Conservation (phyloP, 2,888 invertebrate genomes). For the Macroteleia sp. region DNA sequence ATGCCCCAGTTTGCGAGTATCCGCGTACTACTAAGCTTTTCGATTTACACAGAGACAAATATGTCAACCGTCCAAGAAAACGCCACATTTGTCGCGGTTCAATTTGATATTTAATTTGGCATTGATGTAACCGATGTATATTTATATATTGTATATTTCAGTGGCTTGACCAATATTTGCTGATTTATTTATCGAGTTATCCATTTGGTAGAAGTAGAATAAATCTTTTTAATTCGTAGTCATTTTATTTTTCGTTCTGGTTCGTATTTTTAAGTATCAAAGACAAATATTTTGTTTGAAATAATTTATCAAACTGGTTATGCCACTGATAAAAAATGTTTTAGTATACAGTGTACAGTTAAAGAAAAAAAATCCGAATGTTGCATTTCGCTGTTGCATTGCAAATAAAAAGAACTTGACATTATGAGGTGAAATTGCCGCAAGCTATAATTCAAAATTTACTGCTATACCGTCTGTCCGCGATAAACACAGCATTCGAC, state of each 20-base stretch:
- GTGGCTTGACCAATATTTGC: slow-evolving; percentile 50
- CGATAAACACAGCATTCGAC: slow-evolving; percentile 61
- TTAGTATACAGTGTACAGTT: slow-evolving; percentile 36
- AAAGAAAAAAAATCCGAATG: slow-evolving; percentile 2
- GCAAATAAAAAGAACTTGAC: slow-evolving; percentile 2
- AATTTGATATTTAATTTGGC: slow-evolving; percentile 43
- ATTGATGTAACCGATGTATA: slow-evolving; percentile 21
- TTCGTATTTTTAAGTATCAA: not conserved
- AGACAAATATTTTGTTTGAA: slow-evolving; percentile 13
- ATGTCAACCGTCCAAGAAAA: slow-evolving; percentile 31
- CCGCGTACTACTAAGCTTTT: slow-evolving; percentile 23
- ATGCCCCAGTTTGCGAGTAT: slow-evolving; percentile 39
- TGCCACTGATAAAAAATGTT: slow-evolving; percentile 43
- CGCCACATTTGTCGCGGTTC: slow-evolving; percentile 24
- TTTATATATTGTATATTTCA: slow-evolving; percentile 27
- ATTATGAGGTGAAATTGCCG: slow-evolving; percentile 32
- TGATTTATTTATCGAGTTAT: slow-evolving; percentile 7
- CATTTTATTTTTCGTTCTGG: not conserved
- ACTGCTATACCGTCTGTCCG: slow-evolving; percentile 39
- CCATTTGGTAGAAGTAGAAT: slow-evolving; percentile 13
- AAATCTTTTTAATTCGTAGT: slow-evolving; percentile 6
- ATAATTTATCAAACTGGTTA: slow-evolving; percentile 25
- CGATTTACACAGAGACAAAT: slow-evolving; percentile 29
- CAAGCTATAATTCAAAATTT: slow-evolving; percentile 62
- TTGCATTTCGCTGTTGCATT: slow-evolving; percentile 1